phyloP scores from a whole-genome alignment of 2,888 invertebrate genomes.

The Brachypalpus laphriformis region DNA sequence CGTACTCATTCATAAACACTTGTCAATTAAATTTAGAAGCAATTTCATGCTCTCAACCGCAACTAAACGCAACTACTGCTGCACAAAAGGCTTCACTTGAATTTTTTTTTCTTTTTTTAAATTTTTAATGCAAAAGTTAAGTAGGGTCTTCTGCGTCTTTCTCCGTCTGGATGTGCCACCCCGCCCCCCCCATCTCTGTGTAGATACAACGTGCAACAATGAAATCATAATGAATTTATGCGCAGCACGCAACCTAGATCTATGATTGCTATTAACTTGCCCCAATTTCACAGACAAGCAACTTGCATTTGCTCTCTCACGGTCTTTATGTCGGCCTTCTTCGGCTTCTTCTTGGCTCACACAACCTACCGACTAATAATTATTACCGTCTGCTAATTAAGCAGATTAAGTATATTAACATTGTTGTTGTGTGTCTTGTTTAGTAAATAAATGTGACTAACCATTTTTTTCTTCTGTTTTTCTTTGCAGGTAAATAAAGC shows the following conservation, averaged over 20 bases:
- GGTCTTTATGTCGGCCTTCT: slow-evolving; percentile 29
- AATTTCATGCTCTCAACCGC: slow-evolving; percentile 26
- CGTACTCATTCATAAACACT: not conserved
- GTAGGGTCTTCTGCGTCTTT: not conserved
- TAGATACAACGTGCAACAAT: slow-evolving; percentile 18
- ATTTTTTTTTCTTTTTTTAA: slow-evolving; percentile 32
- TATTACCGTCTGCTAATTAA: slow-evolving; percentile 36
- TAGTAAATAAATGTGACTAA: slow-evolving; percentile 27
- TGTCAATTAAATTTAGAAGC: slow-evolving; percentile 55
- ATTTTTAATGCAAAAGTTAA: slow-evolving; percentile 36
- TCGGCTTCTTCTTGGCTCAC: not conserved
- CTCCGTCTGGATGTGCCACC: not conserved
- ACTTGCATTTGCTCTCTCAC: slow-evolving; percentile 53
- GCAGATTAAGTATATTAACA: slow-evolving; percentile 53
- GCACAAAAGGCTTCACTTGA: slow-evolving; percentile 42
- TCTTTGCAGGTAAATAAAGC: slow-evolving; percentile 57
- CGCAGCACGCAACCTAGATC: slow-evolving; percentile 55
- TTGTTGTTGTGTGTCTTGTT: slow-evolving; percentile 23
- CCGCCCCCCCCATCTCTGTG: not conserved
- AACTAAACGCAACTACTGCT: slow-evolving; percentile 44
- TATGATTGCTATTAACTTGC: slow-evolving; percentile 49
- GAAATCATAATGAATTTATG: slow-evolving; percentile 58
- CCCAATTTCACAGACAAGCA: slow-evolving; percentile 34
- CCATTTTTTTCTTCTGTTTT: not conserved
- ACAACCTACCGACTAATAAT: not conserved